Evolutionary conservation across 2,888 invertebrate species (phyloP).

Genomic region (Caenorhabditis auriculariae): DNA sequence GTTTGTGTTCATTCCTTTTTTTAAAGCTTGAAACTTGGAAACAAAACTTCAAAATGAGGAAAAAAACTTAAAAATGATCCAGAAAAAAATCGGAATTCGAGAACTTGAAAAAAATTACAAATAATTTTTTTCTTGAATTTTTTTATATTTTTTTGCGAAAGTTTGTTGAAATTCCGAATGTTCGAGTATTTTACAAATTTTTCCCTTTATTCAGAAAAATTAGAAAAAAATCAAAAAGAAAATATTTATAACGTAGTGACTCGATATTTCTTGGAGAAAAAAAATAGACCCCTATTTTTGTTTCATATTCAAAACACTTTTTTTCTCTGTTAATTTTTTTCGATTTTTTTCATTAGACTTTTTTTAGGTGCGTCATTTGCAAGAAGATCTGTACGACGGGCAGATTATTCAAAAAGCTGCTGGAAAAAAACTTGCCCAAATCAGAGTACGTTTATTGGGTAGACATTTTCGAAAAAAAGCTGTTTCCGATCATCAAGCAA

Average conservation of each 20-base stretch:
- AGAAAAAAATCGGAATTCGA: not conserved
- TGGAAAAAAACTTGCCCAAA: slow-evolving; percentile 65
- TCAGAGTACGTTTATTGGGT: slow-evolving; percentile 33
- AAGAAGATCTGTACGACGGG: slow-evolving; percentile 96
- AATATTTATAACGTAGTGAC: too few species aligned
- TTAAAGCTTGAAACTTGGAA: not conserved
- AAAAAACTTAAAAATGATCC: not conserved
- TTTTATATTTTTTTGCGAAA: not conserved
- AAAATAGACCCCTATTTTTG: too few species aligned
- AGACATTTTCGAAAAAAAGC: not conserved
- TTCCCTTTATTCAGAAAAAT: too few species aligned
- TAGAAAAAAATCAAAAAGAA: too few species aligned
- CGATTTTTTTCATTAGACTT: too few species aligned
- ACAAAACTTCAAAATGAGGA: not conserved
- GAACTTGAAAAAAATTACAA: not conserved
- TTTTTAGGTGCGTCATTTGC: slow-evolving; percentile 78
- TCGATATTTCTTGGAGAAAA: too few species aligned
- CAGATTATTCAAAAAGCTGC: slow-evolving; percentile 80
- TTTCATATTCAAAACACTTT: too few species aligned
- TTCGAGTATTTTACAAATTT: not conserved
- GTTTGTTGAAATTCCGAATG: not conserved
- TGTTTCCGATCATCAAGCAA: not conserved
- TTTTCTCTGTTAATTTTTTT: too few species aligned
- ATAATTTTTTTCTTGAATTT: not conserved
- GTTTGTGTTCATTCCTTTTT: too few species aligned